These are phyloP conservation scores for Pentamera pediparva DNA, from an alignment of 53 echinoderm and acorn worm genomes.

Conservation along the genomic window DNA sequence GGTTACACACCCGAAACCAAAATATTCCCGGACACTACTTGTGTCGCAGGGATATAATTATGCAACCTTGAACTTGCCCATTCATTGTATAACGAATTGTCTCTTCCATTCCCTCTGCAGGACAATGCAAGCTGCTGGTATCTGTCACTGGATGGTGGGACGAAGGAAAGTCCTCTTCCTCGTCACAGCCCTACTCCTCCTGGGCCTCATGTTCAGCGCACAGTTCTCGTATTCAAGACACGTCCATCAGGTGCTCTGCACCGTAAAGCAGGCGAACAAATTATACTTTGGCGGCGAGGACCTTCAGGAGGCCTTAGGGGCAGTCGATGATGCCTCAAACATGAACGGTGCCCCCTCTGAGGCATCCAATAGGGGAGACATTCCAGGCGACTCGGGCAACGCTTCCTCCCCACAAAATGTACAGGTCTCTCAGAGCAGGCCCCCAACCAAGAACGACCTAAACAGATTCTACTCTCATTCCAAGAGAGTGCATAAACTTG, in stretches of 20 bases:
- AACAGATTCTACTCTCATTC: slow-evolving; percentile 16
- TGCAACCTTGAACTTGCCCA: not conserved
- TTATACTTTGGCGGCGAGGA: slow-evolving; percentile 27
- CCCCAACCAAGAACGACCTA: not conserved
- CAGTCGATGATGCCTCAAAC: not conserved
- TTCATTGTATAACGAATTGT: not conserved
- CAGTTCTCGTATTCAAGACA: slow-evolving; percentile 56
- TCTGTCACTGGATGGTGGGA: slow-evolving; percentile 28
- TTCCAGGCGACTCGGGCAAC: not conserved
- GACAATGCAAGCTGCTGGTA: slow-evolving; percentile 30
- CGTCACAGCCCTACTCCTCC: not conserved
- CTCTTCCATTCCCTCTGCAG: slow-evolving; percentile 1
- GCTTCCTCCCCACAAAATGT: not conserved
- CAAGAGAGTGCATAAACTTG: slow-evolving; percentile 18
- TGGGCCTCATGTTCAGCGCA: slow-evolving; percentile 29
- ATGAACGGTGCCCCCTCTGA: not conserved
- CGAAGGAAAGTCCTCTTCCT: slow-evolving; percentile 26
- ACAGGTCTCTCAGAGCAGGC: slow-evolving; percentile 11
- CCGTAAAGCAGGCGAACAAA: slow-evolving; percentile 28
- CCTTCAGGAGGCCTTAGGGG: not conserved
- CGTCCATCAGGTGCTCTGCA: slow-evolving; percentile 50
- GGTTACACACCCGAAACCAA: too few relatives aligned
- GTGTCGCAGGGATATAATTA: too few relatives aligned
- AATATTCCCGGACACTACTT: too few relatives aligned
- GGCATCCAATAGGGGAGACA: not conserved